These are phyloP conservation scores for Sinohyriopsis cumingii DNA, from an alignment of 2,888 invertebrate genomes.

Conservation along the genomic window DNA sequence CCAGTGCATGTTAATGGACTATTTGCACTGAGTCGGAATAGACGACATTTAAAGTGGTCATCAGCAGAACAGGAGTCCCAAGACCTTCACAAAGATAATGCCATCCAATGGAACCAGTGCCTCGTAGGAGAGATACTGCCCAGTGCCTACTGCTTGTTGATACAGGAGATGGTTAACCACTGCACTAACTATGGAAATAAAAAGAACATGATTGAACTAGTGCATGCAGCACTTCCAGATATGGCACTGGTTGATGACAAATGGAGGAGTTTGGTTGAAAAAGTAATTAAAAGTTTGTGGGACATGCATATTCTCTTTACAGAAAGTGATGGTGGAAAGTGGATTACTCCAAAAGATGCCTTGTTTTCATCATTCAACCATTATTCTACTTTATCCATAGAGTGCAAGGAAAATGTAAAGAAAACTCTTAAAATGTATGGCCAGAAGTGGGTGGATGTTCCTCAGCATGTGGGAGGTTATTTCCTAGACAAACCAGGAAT, in stretches of 20 bases:
- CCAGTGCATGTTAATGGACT: constrained; percentile 28
- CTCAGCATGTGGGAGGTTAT: constrained; percentile 2
- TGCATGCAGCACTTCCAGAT: constrained; percentile 15
- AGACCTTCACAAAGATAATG: constrained; percentile 12
- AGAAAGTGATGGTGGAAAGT: constrained; percentile 19
- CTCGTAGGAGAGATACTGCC: constrained; percentile 19
- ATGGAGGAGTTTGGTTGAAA: constrained; percentile 12
- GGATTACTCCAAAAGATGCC: constrained; percentile 21
- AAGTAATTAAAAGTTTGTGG: constrained; percentile 5
- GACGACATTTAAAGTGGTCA: constrained; percentile 21
- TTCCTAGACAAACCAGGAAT: background rate
- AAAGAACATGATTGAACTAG: background rate
- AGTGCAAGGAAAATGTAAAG: too few relatives aligned
- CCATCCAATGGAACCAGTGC: constrained; percentile 21
- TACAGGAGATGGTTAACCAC: constrained; percentile 4
- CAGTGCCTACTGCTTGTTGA: constrained; percentile 13
- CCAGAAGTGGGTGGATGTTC: background rate
- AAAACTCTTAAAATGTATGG: too few relatives aligned
- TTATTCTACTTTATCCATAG: background rate
- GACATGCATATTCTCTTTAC: constrained; percentile 15
- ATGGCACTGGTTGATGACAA: background rate
- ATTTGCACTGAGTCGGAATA: constrained; percentile 22
- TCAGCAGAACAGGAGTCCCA: constrained; percentile 9
- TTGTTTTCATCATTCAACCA: constrained; percentile 8
- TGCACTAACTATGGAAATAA: constrained; percentile 1